Evolutionary conservation across 2,888 invertebrate genomes (phyloP).

Genomic region (Selenia dentaria): DNA sequence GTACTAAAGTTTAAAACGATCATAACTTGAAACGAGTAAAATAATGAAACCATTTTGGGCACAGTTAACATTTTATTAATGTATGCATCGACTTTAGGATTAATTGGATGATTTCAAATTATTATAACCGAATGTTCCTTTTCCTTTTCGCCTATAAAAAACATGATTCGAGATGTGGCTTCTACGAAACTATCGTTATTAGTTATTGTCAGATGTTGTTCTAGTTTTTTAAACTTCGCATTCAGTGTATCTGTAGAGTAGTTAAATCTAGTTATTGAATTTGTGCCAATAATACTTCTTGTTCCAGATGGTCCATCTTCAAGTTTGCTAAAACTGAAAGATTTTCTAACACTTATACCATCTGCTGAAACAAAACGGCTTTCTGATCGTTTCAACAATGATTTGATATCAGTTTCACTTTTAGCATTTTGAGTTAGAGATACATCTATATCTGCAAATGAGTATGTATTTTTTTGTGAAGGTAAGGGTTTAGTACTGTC

Average conservation of each 20-base stretch:
- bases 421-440: constrained; percentile 27
- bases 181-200: constrained; percentile 37
- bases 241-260: constrained; percentile 30
- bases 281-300: constrained; percentile 31
- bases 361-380: constrained; percentile 27
- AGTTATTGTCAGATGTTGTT: constrained; percentile 15
- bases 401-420: constrained; percentile 42
- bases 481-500: constrained; percentile 24
- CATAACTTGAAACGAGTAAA: too few species aligned
- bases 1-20: too few species aligned
- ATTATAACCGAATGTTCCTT: constrained; percentile 57
- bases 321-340: constrained; percentile 43
- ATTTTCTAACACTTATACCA: constrained; percentile 12
- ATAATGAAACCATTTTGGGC: too few species aligned
- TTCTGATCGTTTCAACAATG: constrained; percentile 36
- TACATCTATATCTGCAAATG: constrained; percentile 8
- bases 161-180: constrained; percentile 52
- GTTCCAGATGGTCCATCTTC: constrained; percentile 40
- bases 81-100: too few species aligned
- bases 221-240: constrained; percentile 18
- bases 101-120: too few species aligned
- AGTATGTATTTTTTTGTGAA: constrained; percentile 13
- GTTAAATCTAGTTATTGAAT: constrained; percentile 17
- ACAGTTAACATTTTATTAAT: too few species aligned
- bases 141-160: constrained; percentile 58